Conservation (phyloP, 1,140 invertebrate genomes). For the Drosophila azteca region DNA sequence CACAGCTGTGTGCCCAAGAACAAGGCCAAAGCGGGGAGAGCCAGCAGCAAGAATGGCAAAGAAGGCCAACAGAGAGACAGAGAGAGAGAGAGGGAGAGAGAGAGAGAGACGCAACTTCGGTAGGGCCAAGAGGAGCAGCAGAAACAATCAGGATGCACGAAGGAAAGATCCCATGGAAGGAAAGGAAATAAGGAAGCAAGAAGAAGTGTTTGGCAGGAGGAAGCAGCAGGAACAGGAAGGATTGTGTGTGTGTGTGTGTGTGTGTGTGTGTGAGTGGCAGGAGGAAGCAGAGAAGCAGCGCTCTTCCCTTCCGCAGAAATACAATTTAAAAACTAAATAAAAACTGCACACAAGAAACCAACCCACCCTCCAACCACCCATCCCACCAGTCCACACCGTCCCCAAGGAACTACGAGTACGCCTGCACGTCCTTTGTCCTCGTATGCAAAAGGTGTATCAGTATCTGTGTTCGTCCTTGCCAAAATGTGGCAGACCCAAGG, state of each 20-base stretch:
- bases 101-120: too few relatives aligned
- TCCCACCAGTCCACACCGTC: not conserved
- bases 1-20: constrained; percentile 32
- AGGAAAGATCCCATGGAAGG: too few relatives aligned
- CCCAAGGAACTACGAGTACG: not conserved
- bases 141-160: not conserved
- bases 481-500: constrained; percentile 56
- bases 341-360: constrained; percentile 53
- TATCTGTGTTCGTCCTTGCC: constrained; percentile 62
- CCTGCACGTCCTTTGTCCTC: constrained; percentile 23
- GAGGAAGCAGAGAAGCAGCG: constrained; percentile 13
- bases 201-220: not conserved
- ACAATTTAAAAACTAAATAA: constrained; percentile 50
- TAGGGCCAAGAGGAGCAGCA: too few relatives aligned
- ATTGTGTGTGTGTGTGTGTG: too few relatives aligned
- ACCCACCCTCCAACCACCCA: too few relatives aligned
- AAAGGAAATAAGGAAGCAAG: not conserved
- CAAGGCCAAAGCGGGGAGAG: constrained; percentile 9
- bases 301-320: not conserved
- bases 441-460: not conserved
- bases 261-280: not conserved
- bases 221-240: constrained; percentile 23
- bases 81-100: too few relatives aligned
- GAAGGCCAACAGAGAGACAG: too few relatives aligned
- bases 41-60: too few relatives aligned